phyloP scores from a whole-genome alignment of 2,888 invertebrate species.

The Orthosia incerta region DNA sequence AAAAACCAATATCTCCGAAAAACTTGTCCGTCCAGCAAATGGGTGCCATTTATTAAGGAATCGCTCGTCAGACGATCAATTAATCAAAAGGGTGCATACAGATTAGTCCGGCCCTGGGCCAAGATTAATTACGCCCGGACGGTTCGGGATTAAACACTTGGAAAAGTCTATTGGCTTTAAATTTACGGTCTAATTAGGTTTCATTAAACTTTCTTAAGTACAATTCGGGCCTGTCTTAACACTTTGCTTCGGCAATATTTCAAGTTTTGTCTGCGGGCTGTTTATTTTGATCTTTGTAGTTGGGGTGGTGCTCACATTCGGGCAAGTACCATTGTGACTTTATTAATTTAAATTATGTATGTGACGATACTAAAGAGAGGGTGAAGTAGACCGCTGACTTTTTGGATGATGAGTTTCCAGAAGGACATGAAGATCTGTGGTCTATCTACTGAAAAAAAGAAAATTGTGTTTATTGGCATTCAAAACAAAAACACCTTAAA shows the following conservation, averaged over 20 bases:
- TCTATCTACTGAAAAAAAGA: too few relatives aligned
- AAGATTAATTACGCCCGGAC: constrained; percentile 76
- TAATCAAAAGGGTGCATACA: constrained; percentile 64
- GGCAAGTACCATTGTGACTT: too few relatives aligned
- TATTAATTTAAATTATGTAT: too few relatives aligned
- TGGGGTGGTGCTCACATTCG: background rate
- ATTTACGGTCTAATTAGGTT: constrained; percentile 80
- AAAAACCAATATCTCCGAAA: constrained; percentile 57
- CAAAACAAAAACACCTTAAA: too few relatives aligned
- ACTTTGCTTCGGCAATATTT: constrained; percentile 54
- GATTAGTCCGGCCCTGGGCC: constrained; percentile 64
- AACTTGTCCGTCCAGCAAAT: constrained; percentile 55
- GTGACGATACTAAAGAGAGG: too few relatives aligned
- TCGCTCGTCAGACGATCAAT: constrained; percentile 58
- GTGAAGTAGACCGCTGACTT: too few relatives aligned
- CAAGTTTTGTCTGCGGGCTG: constrained; percentile 46
- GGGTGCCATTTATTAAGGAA: constrained; percentile 61
- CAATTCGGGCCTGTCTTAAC: constrained; percentile 64
- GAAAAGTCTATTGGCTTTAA: constrained; percentile 78
- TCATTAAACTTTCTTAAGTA: constrained; percentile 74
- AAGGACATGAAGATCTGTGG: too few relatives aligned
- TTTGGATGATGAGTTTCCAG: too few relatives aligned
- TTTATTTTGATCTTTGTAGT: constrained; percentile 19
- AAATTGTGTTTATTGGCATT: too few relatives aligned
- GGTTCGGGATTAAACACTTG: constrained; percentile 76